Conservation (phyloP, 2,888 invertebrate genomes). For the Euphydryas editha region DNA sequence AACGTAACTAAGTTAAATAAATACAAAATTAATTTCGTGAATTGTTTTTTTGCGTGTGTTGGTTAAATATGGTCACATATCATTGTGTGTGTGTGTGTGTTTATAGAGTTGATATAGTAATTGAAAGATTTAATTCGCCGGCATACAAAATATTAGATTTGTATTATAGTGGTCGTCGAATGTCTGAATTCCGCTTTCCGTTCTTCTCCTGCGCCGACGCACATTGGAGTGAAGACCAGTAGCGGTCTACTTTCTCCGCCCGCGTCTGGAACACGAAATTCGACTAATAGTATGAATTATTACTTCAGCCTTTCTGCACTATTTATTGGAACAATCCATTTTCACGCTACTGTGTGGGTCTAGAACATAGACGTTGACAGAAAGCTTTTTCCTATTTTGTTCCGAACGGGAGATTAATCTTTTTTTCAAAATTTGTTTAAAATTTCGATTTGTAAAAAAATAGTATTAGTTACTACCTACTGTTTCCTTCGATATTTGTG, state of each 20-base stretch:
- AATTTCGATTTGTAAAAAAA: no score
- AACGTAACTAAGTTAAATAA: not conserved
- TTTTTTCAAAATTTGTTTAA: no score
- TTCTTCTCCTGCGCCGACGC: slow-evolving; percentile 38
- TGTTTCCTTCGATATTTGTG: no score
- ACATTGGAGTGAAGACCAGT: slow-evolving; percentile 70
- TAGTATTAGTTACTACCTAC: no score
- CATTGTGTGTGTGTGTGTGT: not conserved
- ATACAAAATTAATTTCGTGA: not conserved
- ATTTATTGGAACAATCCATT: slow-evolving; percentile 39
- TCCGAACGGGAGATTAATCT: no score
- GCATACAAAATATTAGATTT: no score
- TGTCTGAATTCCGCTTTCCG: slow-evolving; percentile 35
- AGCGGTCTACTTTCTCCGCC: slow-evolving; percentile 78
- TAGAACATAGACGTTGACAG: slow-evolving; percentile 33
- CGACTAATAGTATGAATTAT: slow-evolving; percentile 81
- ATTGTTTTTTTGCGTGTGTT: no score
- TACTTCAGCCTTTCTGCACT: slow-evolving; percentile 44
- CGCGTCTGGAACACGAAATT: slow-evolving; percentile 75
- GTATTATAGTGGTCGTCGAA: not conserved
- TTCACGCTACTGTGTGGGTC: slow-evolving; percentile 36
- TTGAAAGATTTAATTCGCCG: not conserved
- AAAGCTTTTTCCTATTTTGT: slow-evolving; percentile 16
- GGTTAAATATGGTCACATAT: not conserved
- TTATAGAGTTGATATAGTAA: not conserved